Evolutionary conservation across 2,113 vertebrate species (phyloP), one percentile per base, ranked within the genome.

Genomic region (Nothocercus julius): DNA sequence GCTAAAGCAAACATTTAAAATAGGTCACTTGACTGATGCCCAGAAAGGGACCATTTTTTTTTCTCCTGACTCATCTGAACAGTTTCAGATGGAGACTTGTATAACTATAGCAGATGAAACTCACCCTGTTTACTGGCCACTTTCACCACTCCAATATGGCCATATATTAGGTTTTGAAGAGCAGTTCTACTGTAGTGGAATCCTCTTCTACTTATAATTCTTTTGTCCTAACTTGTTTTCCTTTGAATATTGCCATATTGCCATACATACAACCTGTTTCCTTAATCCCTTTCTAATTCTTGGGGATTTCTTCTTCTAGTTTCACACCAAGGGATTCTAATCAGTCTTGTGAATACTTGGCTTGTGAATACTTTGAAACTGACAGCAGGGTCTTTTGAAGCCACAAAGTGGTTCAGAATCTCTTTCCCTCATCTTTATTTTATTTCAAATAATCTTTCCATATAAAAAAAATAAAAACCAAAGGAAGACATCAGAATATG

Each of bases 161-260:
- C 3, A 38, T 3, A 74, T 3, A 13, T 62, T n/a, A 28, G 3
- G 6, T 92, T 90, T 87, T 36, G 8, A 68, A 72, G 13, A 80
- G 5, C 0, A 0, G 8, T 38, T 89, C 7, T 68, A 2, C 58
- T 72, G 22, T 72, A 53, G 58, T 1, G 6, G 32, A 62, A 2
- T 1, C 25, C 5, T 64, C 63, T 32, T 79, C 4, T 9, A 82
- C 13, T 67, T 2, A 82, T 85, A 85, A 62, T 49, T 82, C 2
- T 80, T 40, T 72, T 25, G 28, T 40, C 61, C 32, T 74, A n/a
- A 38, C 45, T 76, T 76, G 15, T 87, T 91, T 84, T 45, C 34
- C 3, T 47, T 40, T 74, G 24, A 8, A 4, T 28, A 68, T 7
- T 63, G 76, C 5, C 7, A 34, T 49, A 68, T 7, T 63, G 76